Evolutionary conservation across 2,113 vertebrate species (phyloP), one percentile per base, ranked within the genome.

Genomic region (Microcebus tavaratra): DNA sequence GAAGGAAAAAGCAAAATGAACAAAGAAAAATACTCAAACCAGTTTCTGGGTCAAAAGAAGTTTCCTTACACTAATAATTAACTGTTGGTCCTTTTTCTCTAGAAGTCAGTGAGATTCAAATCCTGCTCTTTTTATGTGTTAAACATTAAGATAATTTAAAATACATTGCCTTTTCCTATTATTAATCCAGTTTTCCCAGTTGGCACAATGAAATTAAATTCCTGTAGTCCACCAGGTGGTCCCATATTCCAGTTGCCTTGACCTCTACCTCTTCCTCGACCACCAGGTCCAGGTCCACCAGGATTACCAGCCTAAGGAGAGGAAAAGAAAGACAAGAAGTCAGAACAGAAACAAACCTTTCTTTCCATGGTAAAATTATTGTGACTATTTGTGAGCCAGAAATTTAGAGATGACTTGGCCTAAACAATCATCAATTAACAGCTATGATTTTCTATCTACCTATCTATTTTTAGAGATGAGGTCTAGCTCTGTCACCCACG

Each of bases 191-290:
- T 99, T 98, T 99, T 99, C 98, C 99, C 99, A 97, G 99, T 99
- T 34, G 99, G 99, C 83, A 99, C 99, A 82, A 99, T 99, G 97
- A 99, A 99, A 97, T 99, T 99, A 97, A 99, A 99, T 97, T 99
- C 99, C 95, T 99, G 99, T 75, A 99, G 98, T 95, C 99, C 99
- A 97, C 99, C 99, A 90, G 99, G 99, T 70, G 99, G 99, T 2
- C 99, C 99, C 99, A 99, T 99, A 97, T 99, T 99, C 99, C 99
- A 99, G 98, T 99, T 99, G 93, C 99, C 99, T 98, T 99, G 99
- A 55, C 99, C 99, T 76, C 99, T 99, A 53, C 99, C 99, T 84
- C 99, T 98, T 55, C 99, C 99, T 94, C 99, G 98, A 90, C 99
- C 99, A 55, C 99, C 99, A 42, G 99, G 99, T 65, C 99, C 99